Conservation (phyloP, 2,888 invertebrate genomes). For the Pardosa pseudoannulata region DNA sequence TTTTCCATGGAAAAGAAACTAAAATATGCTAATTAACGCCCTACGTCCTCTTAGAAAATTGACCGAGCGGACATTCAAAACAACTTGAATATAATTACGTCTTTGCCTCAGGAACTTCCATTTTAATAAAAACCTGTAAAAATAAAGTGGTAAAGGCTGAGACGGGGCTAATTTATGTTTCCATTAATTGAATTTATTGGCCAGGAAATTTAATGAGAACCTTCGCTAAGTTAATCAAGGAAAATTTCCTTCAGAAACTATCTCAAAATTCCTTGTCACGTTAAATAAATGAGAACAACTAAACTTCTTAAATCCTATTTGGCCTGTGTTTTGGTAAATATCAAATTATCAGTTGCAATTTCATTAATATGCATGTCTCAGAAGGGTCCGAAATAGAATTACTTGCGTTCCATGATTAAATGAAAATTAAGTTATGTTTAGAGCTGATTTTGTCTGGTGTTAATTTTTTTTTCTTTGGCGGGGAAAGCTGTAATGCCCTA, state of each 20-base stretch:
- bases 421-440: neutral
- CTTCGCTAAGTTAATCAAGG: conserved; percentile 3
- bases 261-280: conserved; percentile 1
- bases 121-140: neutral
- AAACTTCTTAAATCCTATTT: neutral
- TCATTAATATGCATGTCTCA: neutral
- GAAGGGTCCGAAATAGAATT: neutral
- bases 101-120: neutral
- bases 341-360: conserved; percentile 15
- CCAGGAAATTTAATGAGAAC: conserved; percentile 3
- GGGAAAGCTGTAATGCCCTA: neutral
- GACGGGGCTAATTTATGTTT: neutral
- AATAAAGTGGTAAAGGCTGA: neutral
- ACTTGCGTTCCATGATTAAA: neutral
- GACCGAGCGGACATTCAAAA: neutral
- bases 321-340: conserved; percentile 6
- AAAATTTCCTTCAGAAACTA: neutral
- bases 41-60: no score
- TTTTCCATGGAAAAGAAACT: no score
- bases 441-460: neutral
- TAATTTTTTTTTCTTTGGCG: neutral
- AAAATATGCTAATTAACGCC: no score
- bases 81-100: conserved; percentile 2
- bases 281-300: conserved; percentile 1
- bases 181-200: conserved; percentile 9